Base-by-base conservation (phyloP, 2,113 vertebrate genomes). In the Hippocampus zosterae region DNA sequence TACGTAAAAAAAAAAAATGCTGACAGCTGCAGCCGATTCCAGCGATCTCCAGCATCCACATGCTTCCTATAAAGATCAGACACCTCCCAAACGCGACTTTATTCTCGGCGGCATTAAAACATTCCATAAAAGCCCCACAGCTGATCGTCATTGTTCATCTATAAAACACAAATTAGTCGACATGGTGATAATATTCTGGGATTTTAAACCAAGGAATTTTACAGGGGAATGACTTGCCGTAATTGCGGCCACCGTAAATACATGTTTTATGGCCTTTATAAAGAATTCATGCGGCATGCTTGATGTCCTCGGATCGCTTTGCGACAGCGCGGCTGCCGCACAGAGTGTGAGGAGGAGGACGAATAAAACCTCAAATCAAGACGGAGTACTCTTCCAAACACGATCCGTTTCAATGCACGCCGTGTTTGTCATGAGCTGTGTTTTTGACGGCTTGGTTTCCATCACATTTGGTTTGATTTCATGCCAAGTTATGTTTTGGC, bases 251-350 rank as follows among this genome's bases (percentile, higher is more conserved):
- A 72, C 83, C 73, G 70, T 88, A 89, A 91, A 91, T 64, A 79
- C 77, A 78, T 81, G 77, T 76, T 90, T 91, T 91, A 92, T 87
- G 78, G 77, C 84, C 84, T 84, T 87, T 89, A 89, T 92, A 86
- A 91, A 91, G 87, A 83, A 88, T 91, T 89, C 75, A 87, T 90
- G 84, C 74, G 59, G 66, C 23, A n/a, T 81, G 84, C 80, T 82
- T 83, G 82, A 90, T 84, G 84, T 84, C 74, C 74, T 76, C 57
- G 13, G 73, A 85, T 77, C 75, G 81, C 84, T 86, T 88, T 80
- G 80, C 66, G 72, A 84, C 81, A 77, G 78, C 75, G 21, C 63
- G 55, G 7, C 65, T 61, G 76, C 79, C 67, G 66, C 72, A 69
- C 74, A 46, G 33, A 37, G 33, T 37, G 65, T 37, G 15, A 75